Conservation (phyloP, 2,888 invertebrate genomes). For the Drosophila mimica region DNA sequence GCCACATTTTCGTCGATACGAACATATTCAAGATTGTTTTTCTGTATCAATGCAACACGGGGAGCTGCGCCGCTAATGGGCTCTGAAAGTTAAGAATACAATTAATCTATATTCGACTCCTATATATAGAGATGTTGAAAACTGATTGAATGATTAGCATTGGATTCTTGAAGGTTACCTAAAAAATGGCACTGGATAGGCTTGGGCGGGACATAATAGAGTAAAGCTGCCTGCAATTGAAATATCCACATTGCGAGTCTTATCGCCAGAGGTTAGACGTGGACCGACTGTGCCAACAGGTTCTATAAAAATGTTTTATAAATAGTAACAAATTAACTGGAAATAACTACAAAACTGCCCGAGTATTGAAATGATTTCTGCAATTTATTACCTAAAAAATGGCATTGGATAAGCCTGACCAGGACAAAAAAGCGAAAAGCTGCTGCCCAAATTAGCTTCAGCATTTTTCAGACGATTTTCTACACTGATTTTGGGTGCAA, state of each 20-base stretch:
- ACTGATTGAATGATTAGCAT: constrained; percentile 43
- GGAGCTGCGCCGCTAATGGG: constrained; percentile 90
- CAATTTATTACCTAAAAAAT: constrained; percentile 88
- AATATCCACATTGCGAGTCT: constrained; percentile 82
- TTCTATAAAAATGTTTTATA: constrained; percentile 49
- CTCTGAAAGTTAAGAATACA: constrained; percentile 85
- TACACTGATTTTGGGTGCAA: constrained; percentile 85
- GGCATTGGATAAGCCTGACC: constrained; percentile 90
- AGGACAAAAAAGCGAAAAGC: constrained; percentile 89
- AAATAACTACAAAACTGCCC: constrained; percentile 43
- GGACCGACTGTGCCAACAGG: constrained; percentile 84
- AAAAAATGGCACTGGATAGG: constrained; percentile 88
- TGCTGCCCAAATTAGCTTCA: constrained; percentile 75
- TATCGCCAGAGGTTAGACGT: constrained; percentile 90
- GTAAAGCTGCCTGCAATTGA: constrained; percentile 74
- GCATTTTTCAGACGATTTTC: constrained; percentile 88
- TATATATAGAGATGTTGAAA: neutral
- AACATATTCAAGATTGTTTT: constrained; percentile 77
- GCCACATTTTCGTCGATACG: constrained; percentile 84
- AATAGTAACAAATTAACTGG: neutral
- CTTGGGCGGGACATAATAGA: constrained; percentile 88
- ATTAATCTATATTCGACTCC: neutral
- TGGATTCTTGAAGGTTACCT: constrained; percentile 85
- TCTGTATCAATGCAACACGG: constrained; percentile 87
- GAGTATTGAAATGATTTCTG: constrained; percentile 14